Evolutionary conservation across 2,888 invertebrate species (phyloP), one percentile per base, ranked within the genome.

Genomic region (Parnassius smintheus): DNA sequence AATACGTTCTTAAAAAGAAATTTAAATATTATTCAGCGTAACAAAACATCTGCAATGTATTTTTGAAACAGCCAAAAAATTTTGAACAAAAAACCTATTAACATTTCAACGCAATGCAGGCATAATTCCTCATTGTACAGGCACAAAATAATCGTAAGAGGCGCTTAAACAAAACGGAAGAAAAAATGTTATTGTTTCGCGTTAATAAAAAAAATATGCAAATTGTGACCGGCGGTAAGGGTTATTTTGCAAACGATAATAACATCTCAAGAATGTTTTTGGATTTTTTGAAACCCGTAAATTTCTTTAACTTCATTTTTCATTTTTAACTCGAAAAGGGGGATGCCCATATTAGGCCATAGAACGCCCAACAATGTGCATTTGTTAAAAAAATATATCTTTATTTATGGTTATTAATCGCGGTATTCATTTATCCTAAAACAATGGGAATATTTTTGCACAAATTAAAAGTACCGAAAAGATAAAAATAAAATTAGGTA

Each of bases 61-160:
- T 61, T 53, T 48, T 42, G 12, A 52, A 53, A 75, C 65, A 71
- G 61, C 68, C 61, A 61, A 52, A 61, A 60, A 62, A 61, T 55
- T 60, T 65, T 67, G 44, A 72, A 78, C 74, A 86, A 86, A 86
- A 88, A 88, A 80, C 81, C 70, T 72, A 87, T 88, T 88, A 83
- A 74, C 88, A 89, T 89, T 75, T 81, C 80, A 88, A 88, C 81
- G 67, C 73, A 74, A 83, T 57, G 53, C 82, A 77, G 81, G 82
- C 54, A 82, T 84, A 83, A 86, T 83, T 83, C 79, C 70, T 70
- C 74, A 81, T 86, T 85, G 83, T 86, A 71, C 68, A 67, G 55
- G 64, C 64, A 71, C 74, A 78, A 77, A 84, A 83, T 83, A 84
- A 85, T 83, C 74, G 73, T 75, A 74, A 73, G 74, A 72, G 70